These are phyloP conservation scores for Molanna angustata DNA, from an alignment of 2,888 invertebrate genomes.

Conservation along the genomic window DNA sequence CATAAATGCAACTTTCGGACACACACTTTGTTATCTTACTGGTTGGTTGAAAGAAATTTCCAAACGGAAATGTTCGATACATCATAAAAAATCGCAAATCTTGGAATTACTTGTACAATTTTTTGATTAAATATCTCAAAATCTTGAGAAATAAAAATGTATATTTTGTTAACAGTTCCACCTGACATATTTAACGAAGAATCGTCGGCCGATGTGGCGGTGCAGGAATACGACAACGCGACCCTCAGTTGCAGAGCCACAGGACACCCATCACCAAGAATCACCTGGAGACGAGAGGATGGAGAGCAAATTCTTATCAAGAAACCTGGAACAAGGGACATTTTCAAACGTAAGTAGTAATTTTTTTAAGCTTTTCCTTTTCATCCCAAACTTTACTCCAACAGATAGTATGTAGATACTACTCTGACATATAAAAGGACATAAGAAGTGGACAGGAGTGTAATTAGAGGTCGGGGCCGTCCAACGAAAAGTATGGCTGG, in stretches of 20 bases:
- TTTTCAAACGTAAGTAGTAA: slow-evolving; percentile 41
- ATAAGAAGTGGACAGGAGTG: too few species aligned
- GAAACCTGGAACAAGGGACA: slow-evolving; percentile 47
- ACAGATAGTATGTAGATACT: neutral
- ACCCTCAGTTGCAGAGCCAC: slow-evolving; percentile 81
- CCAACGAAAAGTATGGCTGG: too few species aligned
- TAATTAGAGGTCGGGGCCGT: too few species aligned
- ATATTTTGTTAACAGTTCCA: slow-evolving; percentile 59
- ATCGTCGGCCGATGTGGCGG: slow-evolving; percentile 75
- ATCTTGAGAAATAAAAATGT: too few species aligned
- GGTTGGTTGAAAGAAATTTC: too few species aligned
- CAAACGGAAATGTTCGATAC: too few species aligned
- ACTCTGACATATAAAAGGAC: too few species aligned
- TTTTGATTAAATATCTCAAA: neutral
- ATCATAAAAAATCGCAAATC: too few species aligned
- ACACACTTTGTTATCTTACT: too few species aligned
- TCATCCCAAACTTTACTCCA: neutral
- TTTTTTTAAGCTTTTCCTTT: neutral
- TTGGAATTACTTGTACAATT: too few species aligned
- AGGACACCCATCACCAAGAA: slow-evolving; percentile 76
- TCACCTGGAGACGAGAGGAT: slow-evolving; percentile 81
- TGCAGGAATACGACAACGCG: slow-evolving; percentile 80
- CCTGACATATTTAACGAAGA: slow-evolving; percentile 77
- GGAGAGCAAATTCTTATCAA: slow-evolving; percentile 61
- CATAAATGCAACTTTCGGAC: too few species aligned